Evolutionary conservation across 2,113 vertebrate genomes (phyloP).

Genomic region (Nymphicus hollandicus): DNA sequence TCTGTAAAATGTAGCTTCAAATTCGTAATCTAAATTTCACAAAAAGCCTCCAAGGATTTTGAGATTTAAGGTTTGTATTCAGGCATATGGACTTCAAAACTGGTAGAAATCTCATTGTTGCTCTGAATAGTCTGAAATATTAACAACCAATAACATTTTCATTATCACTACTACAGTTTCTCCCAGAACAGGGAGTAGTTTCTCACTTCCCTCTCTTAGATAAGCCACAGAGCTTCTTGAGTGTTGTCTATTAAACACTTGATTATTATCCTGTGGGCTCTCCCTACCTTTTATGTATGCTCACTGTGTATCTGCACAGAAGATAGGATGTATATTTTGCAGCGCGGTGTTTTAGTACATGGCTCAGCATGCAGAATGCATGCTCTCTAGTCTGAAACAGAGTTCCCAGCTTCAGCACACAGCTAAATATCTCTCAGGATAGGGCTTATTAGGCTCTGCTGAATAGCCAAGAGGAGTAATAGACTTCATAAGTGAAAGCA

Average conservation of each 20-base stretch:
- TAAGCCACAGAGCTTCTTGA: not conserved
- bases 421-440: not conserved
- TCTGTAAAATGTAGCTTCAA: not conserved
- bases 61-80: not conserved
- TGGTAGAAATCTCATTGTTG: not conserved
- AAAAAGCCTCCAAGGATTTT: not conserved
- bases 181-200: not conserved
- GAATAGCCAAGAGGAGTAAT: not conserved
- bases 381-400: not conserved
- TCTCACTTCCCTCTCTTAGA: not conserved
- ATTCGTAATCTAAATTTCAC: not conserved
- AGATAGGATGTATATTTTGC: not conserved
- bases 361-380: not conserved
- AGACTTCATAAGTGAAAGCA: not conserved
- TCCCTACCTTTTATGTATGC: not conserved
- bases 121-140: not conserved
- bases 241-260: not conserved
- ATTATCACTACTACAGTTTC: not conserved
- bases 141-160: not conserved
- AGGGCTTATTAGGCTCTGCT: not conserved
- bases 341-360: not conserved
- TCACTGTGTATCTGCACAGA: not conserved
- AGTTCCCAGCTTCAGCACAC: not conserved
- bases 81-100: not conserved
- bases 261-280: not conserved